These are phyloP conservation scores for Alectoris magna DNA, from an alignment of 2,797 vertebrate species.

Conservation along the genomic window DNA sequence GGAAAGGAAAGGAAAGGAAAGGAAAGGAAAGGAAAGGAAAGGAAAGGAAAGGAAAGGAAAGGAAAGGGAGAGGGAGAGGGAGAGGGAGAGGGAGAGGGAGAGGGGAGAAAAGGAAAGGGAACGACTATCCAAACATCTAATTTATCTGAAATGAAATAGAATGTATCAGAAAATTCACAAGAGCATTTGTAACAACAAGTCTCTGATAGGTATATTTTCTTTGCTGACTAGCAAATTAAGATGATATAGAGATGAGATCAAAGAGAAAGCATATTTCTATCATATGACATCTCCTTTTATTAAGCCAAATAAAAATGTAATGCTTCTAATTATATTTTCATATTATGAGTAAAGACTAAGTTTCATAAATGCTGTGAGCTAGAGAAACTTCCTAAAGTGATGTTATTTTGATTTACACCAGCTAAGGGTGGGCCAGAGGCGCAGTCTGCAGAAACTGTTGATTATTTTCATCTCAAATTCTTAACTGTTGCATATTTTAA, in stretches of 20 bases:
- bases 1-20: too few species aligned
- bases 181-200: background rate
- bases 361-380: background rate
- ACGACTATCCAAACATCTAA: background rate
- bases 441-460: slow-evolving; percentile 53
- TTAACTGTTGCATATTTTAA: slow-evolving; percentile 65
- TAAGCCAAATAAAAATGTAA: slow-evolving; percentile 23
- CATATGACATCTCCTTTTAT: background rate
- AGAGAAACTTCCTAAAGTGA: slow-evolving; percentile 17
- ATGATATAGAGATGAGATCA: background rate
- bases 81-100: too few species aligned
- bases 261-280: background rate
- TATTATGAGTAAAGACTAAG: slow-evolving; percentile 17
- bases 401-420: slow-evolving; percentile 26
- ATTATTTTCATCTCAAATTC: slow-evolving; percentile 57
- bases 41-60: too few species aligned
- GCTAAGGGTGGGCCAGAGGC: slow-evolving; percentile 3
- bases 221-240: slow-evolving; percentile 15
- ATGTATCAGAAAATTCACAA: background rate
- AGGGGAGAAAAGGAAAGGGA: too few species aligned
- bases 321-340: slow-evolving; percentile 25
- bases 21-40: too few species aligned
- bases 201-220: background rate
- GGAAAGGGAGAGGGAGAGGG: too few species aligned
- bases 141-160: background rate